phyloP scores from a whole-genome alignment of 30 jellyfish, hydroid and myxozoan species.

The Turritopsis rubra region DNA sequence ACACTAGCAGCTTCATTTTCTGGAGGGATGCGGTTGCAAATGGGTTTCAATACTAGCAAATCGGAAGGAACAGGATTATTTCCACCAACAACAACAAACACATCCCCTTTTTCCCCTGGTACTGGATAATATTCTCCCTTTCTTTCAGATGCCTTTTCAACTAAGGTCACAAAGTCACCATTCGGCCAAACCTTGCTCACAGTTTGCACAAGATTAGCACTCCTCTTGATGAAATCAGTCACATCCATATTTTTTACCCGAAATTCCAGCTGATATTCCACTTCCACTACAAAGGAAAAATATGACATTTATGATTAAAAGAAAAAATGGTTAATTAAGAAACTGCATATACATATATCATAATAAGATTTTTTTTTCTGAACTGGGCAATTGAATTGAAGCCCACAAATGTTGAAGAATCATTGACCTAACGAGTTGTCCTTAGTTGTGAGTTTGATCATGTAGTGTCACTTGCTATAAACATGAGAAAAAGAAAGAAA shows the following conservation, averaged over 20 bases:
- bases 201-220: background rate
- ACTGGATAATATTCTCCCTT: constrained; percentile 2
- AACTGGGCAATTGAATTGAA: no score
- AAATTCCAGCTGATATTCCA: background rate
- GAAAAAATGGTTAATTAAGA: no score
- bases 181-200: background rate
- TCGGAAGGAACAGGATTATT: background rate
- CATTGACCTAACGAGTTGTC: no score
- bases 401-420: no score
- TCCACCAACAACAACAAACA: constrained; percentile 13
- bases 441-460: no score
- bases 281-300: background rate
- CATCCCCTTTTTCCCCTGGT: constrained; percentile 7
- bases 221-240: background rate
- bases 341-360: no score
- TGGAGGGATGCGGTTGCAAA: background rate
- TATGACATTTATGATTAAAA: no score
- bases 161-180: constrained; percentile 2
- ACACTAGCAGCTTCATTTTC: background rate
- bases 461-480: no score
- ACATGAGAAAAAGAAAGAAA: no score
- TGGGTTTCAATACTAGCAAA: background rate
- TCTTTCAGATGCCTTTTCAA: background rate
- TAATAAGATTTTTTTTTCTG: no score
- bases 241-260: background rate